A percentile compares a stretch with the other conserved stretches of the same genome.
Conservation (phyloP, 2,113 vertebrate genomes). For the Gasterosteus nipponicus region DNA sequence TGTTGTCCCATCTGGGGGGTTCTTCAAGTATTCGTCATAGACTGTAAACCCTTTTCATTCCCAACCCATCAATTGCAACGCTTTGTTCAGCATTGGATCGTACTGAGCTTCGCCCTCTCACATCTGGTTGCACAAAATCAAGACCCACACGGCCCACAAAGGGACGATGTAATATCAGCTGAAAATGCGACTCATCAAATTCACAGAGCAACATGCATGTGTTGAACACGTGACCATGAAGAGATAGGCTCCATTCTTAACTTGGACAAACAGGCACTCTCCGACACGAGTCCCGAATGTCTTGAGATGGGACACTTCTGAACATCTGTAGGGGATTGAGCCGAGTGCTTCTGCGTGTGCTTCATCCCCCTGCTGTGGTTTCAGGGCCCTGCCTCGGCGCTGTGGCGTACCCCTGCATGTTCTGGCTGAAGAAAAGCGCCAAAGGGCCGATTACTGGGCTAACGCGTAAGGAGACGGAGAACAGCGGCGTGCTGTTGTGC, state of each 20-base stretch:
- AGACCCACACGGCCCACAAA: not conserved
- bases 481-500: not conserved
- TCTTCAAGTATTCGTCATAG: not conserved
- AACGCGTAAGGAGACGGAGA: not conserved
- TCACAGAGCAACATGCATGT: too few relatives aligned
- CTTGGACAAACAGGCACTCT: not conserved
- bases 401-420: not conserved
- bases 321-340: not conserved
- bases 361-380: not conserved
- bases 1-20: not conserved
- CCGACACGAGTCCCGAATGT: not conserved
- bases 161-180: not conserved
- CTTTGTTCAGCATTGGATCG: not conserved
- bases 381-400: not conserved
- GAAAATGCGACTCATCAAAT: not conserved
- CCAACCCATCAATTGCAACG: not conserved
- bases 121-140: not conserved
- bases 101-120: not conserved
- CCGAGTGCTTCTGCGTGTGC: not conserved
- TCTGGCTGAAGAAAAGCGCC: slow-evolving; percentile 5
- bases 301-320: not conserved
- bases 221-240: not conserved
- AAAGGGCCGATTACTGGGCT: slow-evolving; percentile 12
- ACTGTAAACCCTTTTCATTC: not conserved
- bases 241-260: not conserved